phyloP scores from a whole-genome alignment of 2,888 invertebrate species.

The Augochlorella aurata region DNA sequence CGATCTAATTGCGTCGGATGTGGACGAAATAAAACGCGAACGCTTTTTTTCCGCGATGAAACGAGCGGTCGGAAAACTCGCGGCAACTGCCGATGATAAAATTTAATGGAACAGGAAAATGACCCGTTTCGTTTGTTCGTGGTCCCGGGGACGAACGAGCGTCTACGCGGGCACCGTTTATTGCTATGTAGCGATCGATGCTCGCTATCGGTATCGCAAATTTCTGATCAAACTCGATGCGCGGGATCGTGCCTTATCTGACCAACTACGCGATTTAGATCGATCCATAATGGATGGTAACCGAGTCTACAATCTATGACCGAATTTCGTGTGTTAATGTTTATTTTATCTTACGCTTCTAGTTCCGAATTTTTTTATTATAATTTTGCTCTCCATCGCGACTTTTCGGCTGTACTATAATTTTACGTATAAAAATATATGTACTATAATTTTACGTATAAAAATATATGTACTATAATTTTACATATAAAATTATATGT shows the following conservation, averaged over 20 bases:
- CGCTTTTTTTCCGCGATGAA: neutral
- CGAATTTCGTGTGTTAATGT: no score
- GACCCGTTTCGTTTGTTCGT: neutral
- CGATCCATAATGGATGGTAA: neutral
- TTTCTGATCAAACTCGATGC: neutral
- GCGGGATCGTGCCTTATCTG: constrained; percentile 14
- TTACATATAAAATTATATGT: no score
- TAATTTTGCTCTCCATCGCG: no score
- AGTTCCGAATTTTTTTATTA: no score
- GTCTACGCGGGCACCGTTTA: neutral
- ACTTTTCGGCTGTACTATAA: no score
- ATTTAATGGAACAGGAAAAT: neutral
- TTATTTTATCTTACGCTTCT: no score
- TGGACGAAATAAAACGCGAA: neutral
- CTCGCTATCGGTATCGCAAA: constrained; percentile 8
- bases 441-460: no score
- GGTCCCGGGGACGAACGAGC: neutral
- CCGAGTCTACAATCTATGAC: no score
- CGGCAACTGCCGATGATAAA: neutral
- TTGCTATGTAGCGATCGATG: neutral
- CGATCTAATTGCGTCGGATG: neutral
- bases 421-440: no score
- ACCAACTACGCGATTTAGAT: constrained; percentile 1
- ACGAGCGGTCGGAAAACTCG: neutral
- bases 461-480: no score